These are phyloP conservation scores for Perizoma flavofasciatum DNA, from an alignment of 2,888 invertebrate species.

Conservation along the genomic window DNA sequence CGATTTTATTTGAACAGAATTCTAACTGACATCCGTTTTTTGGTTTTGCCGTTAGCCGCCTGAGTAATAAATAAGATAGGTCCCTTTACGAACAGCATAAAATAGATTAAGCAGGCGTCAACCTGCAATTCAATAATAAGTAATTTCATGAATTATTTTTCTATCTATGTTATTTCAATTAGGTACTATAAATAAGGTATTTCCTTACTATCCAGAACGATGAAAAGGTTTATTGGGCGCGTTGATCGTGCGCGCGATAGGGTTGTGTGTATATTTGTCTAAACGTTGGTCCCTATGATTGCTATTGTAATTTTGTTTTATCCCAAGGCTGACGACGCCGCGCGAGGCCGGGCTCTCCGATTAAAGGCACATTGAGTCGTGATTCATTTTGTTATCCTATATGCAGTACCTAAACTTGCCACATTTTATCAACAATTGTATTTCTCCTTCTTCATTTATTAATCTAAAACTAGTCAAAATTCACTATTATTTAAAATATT, in stretches of 20 bases:
- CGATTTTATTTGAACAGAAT: too few relatives aligned
- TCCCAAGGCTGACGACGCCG: conserved; percentile 65
- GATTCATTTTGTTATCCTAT: conserved; percentile 72
- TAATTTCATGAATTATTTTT: background rate
- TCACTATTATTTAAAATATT: conserved; percentile 60
- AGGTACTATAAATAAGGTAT: conserved; percentile 10
- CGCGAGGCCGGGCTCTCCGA: conserved; percentile 76
- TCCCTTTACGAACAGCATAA: too few relatives aligned
- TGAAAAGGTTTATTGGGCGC: conserved; percentile 59
- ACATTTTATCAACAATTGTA: conserved; percentile 59
- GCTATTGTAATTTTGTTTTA: conserved; percentile 74
- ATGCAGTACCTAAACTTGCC: conserved; percentile 68
- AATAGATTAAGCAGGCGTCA: too few relatives aligned
- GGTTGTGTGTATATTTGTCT: conserved; percentile 76
- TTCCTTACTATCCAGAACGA: conserved; percentile 35
- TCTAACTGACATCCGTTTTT: too few relatives aligned
- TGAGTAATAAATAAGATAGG: too few relatives aligned
- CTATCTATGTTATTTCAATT: conserved; percentile 7
- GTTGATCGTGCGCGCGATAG: conserved; percentile 60
- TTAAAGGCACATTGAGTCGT: conserved; percentile 82
- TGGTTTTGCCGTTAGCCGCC: too few relatives aligned
- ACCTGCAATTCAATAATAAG: too few relatives aligned
- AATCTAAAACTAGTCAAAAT: conserved; percentile 75
- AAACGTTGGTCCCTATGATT: conserved; percentile 83
- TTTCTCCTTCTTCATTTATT: conserved; percentile 56